Evolutionary conservation across 2,113 vertebrate species (phyloP).

Genomic region (Laticauda laticaudata): DNA sequence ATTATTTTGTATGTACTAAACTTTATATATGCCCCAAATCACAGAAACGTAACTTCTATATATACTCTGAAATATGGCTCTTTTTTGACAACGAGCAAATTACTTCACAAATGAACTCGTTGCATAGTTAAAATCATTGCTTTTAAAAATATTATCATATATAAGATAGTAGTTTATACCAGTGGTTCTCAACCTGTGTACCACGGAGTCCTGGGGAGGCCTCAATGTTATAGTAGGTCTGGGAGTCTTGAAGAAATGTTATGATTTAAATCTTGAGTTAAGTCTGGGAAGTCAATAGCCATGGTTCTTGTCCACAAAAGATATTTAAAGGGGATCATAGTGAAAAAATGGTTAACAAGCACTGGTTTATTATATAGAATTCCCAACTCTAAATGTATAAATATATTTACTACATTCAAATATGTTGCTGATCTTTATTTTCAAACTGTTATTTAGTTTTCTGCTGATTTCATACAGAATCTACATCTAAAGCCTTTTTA

Average conservation of each 20-base stretch:
- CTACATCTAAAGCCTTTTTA: constrained; percentile 23
- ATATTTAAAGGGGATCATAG: background rate
- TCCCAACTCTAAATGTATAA: background rate
- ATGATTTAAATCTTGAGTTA: too few relatives aligned
- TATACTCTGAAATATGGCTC: background rate
- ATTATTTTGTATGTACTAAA: background rate
- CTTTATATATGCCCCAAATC: background rate
- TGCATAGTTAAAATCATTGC: background rate
- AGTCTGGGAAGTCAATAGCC: background rate
- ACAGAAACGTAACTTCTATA: background rate
- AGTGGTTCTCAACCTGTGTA: background rate
- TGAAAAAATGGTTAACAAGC: background rate
- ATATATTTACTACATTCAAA: constrained; percentile 26
- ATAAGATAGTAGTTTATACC: background rate
- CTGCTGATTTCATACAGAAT: constrained; percentile 29
- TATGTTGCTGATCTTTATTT: constrained; percentile 35
- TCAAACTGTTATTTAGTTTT: constrained; percentile 36
- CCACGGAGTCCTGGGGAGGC: too few relatives aligned
- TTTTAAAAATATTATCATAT: background rate
- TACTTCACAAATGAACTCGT: background rate
- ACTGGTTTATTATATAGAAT: background rate
- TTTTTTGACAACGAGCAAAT: background rate
- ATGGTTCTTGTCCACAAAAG: background rate
- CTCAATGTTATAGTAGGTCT: background rate
- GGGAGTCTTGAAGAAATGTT: background rate